phyloP scores from a whole-genome alignment of 53 echinoderm and acorn worm genomes.

The Antedon mediterranea region DNA sequence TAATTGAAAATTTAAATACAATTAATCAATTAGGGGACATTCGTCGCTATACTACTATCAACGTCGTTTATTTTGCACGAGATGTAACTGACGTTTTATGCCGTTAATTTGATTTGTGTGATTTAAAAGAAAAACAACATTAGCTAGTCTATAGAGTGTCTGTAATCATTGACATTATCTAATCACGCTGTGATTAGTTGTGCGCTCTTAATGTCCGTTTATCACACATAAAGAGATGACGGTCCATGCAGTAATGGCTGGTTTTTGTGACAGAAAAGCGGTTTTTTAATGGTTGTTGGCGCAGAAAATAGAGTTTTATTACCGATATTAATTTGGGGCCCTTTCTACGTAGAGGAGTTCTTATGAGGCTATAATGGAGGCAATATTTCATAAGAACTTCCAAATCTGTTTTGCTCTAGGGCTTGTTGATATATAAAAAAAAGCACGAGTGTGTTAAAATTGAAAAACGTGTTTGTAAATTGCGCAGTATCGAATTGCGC shows the following conservation, averaged over 20 bases:
- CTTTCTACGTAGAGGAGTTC: not conserved
- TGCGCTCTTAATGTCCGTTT: not conserved
- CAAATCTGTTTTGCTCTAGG: not conserved
- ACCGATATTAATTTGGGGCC: not conserved
- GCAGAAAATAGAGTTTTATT: not conserved
- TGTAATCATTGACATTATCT: not conserved
- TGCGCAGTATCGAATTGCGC: not conserved
- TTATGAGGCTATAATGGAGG: not conserved
- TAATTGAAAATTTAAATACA: not conserved
- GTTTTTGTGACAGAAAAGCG: not conserved
- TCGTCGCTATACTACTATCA: not conserved
- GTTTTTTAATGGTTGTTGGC: not conserved
- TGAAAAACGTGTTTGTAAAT: not conserved
- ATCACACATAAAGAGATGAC: not conserved
- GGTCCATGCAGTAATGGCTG: not conserved
- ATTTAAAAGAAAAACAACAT: not conserved
- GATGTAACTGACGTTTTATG: not conserved
- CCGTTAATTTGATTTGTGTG: not conserved
- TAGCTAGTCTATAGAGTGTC: not conserved
- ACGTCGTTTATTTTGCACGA: not conserved
- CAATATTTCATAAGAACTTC: not conserved
- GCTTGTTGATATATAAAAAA: not conserved
- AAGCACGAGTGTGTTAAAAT: not conserved
- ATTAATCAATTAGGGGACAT: not conserved
- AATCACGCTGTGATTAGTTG: not conserved